Evolutionary conservation across 1,140 invertebrate species (phyloP).

Genomic region (Notospermus geniculatus): DNA sequence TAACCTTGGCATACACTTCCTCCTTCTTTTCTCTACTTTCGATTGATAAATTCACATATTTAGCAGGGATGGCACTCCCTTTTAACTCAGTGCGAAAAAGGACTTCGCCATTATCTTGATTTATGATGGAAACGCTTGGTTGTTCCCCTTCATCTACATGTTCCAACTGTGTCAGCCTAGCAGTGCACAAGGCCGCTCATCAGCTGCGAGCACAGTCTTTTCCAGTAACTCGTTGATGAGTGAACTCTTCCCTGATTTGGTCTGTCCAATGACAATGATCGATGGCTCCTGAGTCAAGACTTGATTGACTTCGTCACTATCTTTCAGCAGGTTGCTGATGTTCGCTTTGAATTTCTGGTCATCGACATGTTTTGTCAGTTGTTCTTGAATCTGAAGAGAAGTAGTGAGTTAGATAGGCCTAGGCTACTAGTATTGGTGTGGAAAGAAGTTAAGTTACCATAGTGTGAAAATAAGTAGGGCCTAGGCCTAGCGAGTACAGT

Average conservation of each 20-base stretch:
- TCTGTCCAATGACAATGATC: slow-evolving; percentile 11
- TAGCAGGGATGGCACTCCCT: background rate
- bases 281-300: too few species aligned
- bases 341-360: too few species aligned
- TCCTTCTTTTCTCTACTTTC: background rate
- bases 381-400: too few species aligned
- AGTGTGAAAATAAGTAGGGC: too few species aligned
- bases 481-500: too few species aligned
- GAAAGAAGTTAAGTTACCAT: too few species aligned
- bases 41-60: slow-evolving; percentile 1
- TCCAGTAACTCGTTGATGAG: slow-evolving; percentile 11
- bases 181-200: background rate
- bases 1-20: background rate
- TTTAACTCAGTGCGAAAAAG: background rate
- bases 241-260: slow-evolving; percentile 13
- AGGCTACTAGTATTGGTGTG: too few species aligned
- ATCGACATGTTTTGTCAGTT: too few species aligned
- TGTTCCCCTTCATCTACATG: background rate
- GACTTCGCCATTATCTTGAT: background rate
- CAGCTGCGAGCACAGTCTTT: background rate
- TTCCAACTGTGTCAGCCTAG: background rate
- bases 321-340: too few species aligned
- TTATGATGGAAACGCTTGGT: background rate
- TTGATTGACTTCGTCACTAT: too few species aligned
- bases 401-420: too few species aligned